These are phyloP conservation scores for Shinisaurus crocodilurus DNA, from an alignment of 2,113 vertebrate species.

Conservation along the genomic window DNA sequence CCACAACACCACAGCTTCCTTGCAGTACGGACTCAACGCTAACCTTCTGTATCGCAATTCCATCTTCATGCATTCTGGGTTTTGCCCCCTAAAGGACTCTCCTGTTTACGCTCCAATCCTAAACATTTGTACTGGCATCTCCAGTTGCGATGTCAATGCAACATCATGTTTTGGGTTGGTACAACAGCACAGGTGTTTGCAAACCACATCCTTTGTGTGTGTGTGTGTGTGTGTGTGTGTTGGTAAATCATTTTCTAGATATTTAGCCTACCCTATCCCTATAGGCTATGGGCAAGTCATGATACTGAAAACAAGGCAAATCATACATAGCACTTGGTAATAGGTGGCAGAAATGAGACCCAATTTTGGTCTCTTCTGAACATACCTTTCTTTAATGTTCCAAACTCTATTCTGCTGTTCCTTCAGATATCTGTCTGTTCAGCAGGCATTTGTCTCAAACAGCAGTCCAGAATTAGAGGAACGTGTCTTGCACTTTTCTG, in stretches of 20 bases:
- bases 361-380: constrained; percentile 30
- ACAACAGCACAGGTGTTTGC: neutral
- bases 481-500: neutral
- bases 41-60: neutral
- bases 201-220: neutral
- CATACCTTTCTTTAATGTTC: constrained; percentile 33
- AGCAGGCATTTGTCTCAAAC: constrained; percentile 48
- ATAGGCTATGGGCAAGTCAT: neutral
- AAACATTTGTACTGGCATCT: neutral
- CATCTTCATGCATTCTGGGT: neutral
- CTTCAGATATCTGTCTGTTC: constrained; percentile 43
- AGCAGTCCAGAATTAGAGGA: constrained; percentile 40
- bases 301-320: neutral
- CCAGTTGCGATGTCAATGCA: neutral
- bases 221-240: too few species aligned
- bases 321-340: neutral
- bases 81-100: neutral
- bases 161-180: neutral
- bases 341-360: constrained; percentile 30
- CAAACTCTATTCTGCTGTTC: constrained; percentile 34
- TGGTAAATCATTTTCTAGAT: neutral
- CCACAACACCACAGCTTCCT: too few species aligned
- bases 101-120: too few species aligned
- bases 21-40: neutral
- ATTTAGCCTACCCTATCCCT: neutral